A percentile compares a stretch with the other conserved stretches of the same genome.
These are phyloP conservation scores for Dione juno DNA, from an alignment of 2,888 invertebrate species.

Conservation along the genomic window DNA sequence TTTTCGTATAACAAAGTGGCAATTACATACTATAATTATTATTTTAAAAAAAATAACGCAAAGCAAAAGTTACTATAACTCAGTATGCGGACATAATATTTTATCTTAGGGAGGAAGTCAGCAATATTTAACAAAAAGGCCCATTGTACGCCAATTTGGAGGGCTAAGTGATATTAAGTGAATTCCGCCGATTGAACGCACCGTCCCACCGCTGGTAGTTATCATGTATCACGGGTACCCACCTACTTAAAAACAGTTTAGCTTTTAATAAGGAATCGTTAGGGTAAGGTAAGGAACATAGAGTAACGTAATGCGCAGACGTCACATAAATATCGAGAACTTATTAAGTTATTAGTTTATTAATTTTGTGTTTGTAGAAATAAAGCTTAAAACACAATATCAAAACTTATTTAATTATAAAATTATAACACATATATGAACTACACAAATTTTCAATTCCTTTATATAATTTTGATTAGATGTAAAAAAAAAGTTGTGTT, in stretches of 20 bases:
- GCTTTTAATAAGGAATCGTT: conserved; percentile 74
- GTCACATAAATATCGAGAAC: background rate
- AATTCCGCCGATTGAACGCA: conserved; percentile 63
- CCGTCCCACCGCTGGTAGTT: conserved; percentile 74
- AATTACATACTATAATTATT: too few relatives aligned
- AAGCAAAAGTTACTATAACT: background rate
- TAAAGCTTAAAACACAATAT: background rate
- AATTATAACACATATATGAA: background rate
- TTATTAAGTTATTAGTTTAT: background rate
- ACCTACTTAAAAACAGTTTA: conserved; percentile 61
- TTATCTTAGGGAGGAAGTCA: conserved; percentile 23
- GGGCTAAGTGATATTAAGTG: conserved; percentile 68
- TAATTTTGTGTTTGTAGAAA: too few relatives aligned
- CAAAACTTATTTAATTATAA: background rate
- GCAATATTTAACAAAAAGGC: conserved; percentile 31
- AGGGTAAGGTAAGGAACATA: conserved; percentile 54
- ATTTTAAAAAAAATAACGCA: background rate
- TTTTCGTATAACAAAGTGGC: too few relatives aligned
- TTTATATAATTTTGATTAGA: too few relatives aligned
- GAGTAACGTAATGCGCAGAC: conserved; percentile 55
- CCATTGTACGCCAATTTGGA: conserved; percentile 60
- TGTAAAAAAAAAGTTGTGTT: too few relatives aligned
- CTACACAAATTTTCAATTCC: too few relatives aligned
- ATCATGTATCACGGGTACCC: conserved; percentile 74
- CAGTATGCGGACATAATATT: background rate